phyloP scores from a whole-genome alignment of 1,140 invertebrate species.

The Hesperophylax magnus region DNA sequence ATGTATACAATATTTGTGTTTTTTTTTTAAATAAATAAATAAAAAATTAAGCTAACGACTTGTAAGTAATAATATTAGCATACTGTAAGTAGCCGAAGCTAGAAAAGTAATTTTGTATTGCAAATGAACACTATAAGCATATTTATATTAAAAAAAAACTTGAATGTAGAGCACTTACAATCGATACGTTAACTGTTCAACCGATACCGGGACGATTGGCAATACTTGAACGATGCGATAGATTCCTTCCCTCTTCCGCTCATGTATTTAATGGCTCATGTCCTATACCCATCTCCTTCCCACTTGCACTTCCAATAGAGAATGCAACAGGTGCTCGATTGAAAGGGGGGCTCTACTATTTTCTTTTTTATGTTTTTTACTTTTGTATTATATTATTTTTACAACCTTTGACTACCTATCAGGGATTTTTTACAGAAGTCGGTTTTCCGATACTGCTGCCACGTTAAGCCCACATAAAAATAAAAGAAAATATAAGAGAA shows the following conservation, averaged over 20 bases:
- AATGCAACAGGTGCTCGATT: slow-evolving; percentile 31
- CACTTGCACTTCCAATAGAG: slow-evolving; percentile 35
- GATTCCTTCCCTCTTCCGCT: slow-evolving; percentile 26
- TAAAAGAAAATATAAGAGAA: background rate
- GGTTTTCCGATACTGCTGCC: slow-evolving; percentile 47
- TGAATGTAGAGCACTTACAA: background rate
- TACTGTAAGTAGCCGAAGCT: too few relatives aligned
- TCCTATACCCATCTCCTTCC: slow-evolving; percentile 9
- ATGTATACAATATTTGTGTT: too few relatives aligned
- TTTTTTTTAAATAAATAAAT: too few relatives aligned
- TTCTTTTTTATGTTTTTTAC: slow-evolving; percentile 37
- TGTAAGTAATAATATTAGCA: too few relatives aligned
- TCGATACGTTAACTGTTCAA: background rate
- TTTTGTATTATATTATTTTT: slow-evolving; percentile 40
- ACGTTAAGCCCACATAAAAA: slow-evolving; percentile 12
- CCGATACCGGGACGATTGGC: slow-evolving; percentile 37
- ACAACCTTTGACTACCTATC: slow-evolving; percentile 54
- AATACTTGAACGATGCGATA: slow-evolving; percentile 41
- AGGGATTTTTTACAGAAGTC: slow-evolving; percentile 50
- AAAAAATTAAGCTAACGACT: too few relatives aligned
- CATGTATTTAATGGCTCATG: background rate
- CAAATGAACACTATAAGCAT: too few relatives aligned
- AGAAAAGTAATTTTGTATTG: too few relatives aligned
- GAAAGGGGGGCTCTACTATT: slow-evolving; percentile 46
- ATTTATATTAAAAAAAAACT: too few relatives aligned